Evolutionary conservation across 2,113 vertebrate genomes (phyloP).

Genomic region (Sclerurus mexicanus): DNA sequence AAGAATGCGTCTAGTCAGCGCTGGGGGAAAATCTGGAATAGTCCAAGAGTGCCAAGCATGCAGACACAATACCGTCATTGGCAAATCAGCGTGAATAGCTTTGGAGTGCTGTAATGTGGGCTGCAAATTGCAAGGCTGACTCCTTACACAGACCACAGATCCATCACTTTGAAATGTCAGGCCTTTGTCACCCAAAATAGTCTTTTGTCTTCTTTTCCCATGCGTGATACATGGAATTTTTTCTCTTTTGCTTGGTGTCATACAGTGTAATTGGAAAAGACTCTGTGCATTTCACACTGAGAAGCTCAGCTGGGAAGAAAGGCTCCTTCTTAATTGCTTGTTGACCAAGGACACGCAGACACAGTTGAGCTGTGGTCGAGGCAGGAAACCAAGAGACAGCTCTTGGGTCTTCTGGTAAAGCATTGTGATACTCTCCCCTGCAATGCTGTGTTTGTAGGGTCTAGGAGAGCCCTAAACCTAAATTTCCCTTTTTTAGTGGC

Average conservation of each 20-base stretch:
- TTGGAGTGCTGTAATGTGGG: not conserved
- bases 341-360: not conserved
- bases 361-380: not conserved
- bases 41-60: constrained; percentile 3
- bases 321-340: not conserved
- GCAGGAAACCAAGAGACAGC: not conserved
- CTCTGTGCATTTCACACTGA: not conserved
- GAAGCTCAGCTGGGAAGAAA: not conserved
- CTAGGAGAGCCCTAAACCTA: not conserved
- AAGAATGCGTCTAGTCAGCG: constrained; percentile 29
- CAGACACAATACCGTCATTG: not conserved
- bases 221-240: not conserved
- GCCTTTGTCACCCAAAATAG: constrained; percentile 28
- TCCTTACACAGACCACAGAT: constrained; percentile 37
- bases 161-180: constrained; percentile 47
- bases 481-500: not conserved
- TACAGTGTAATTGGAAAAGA: not conserved
- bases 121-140: constrained; percentile 17
- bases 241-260: not conserved
- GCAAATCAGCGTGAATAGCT: not conserved
- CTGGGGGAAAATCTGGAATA: constrained; percentile 27
- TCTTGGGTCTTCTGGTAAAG: not conserved
- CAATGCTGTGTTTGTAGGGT: not conserved
- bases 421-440: not conserved
- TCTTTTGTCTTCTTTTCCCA: constrained; percentile 26